These are phyloP conservation scores for Agrochola circellaris DNA, from an alignment of 2,888 invertebrate genomes.

Conservation along the genomic window DNA sequence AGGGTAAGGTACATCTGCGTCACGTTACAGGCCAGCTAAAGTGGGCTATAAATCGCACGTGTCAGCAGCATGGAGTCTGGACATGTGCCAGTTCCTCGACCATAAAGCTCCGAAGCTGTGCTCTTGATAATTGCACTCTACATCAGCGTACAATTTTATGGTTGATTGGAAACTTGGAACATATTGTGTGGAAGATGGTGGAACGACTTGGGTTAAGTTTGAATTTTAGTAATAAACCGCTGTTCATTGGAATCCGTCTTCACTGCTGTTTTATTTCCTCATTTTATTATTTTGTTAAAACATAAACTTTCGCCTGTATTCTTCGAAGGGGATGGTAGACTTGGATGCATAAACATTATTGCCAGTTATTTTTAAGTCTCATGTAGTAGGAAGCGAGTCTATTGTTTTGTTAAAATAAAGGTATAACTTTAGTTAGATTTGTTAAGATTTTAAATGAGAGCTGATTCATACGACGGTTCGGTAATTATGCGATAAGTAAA, in stretches of 20 bases:
- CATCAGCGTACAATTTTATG: slow-evolving; percentile 49
- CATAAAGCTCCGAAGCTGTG: slow-evolving; percentile 34
- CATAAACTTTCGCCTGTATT: neutral
- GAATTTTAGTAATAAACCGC: neutral
- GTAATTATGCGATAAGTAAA: neutral
- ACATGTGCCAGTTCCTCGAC: slow-evolving; percentile 51
- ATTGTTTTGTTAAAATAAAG: too few relatives aligned
- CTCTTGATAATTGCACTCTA: slow-evolving; percentile 54
- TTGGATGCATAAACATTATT: neutral
- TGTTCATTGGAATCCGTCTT: neutral
- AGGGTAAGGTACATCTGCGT: slow-evolving; percentile 19
- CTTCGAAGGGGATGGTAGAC: neutral
- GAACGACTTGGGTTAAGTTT: neutral
- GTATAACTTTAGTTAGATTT: too few relatives aligned
- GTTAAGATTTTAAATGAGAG: neutral
- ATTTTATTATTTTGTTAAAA: neutral
- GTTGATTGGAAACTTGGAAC: slow-evolving; percentile 35
- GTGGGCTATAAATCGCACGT: slow-evolving; percentile 63
- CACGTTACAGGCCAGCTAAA: slow-evolving; percentile 36
- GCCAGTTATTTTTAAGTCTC: neutral
- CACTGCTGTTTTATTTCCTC: neutral
- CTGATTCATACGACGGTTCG: neutral
- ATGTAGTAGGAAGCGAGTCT: neutral
- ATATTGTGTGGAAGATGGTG: slow-evolving; percentile 15
- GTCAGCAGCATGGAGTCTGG: slow-evolving; percentile 59